Base-by-base conservation (phyloP, 2,113 vertebrate species). In the Platichthys flesus region DNA sequence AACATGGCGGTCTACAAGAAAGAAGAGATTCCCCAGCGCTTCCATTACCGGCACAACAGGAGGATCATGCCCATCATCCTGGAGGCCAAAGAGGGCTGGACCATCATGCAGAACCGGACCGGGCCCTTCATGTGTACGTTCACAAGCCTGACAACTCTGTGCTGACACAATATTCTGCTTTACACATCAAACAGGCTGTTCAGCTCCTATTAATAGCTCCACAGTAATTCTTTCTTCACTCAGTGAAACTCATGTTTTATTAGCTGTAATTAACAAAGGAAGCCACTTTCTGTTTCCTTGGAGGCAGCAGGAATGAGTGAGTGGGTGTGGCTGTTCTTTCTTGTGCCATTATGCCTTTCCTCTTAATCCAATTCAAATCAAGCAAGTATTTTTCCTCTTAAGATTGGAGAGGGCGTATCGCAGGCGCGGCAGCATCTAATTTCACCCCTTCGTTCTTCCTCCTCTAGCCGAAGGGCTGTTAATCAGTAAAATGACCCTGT, bases 41-140 rank as follows among this genome's bases (percentile, higher is more conserved):
- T 95, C 55, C 95, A 96, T 81, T 98, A 98, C 81, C 95, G 86
- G 71, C 90, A 96, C 88, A 97, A 95, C 76, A n/a, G 0, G 14
- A 93, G 92, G 88, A 96, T 98, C 83, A 97, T 97, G 91, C 97
- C 97, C 0, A 92, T 98, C 56, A 77, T 98, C 55, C 83, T 96
- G 0, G 93, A 97, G 79, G 96, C 96, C 66, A 95, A 95, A 16
- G 85, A 96, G 88, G 97, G 96, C 75, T 98, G 96, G 96, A 94
- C 96, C 64, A 91, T 98, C 67, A 79, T 96, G 47, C 94, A 85
- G 68, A 97, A 97, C 91, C 94, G 93, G 75, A 96, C 91, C 0
- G 93, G 90, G 6, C 35, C 57, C 51, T 94, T 96, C 82, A 90
- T 94, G 61, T 16, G 96, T 97, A 92, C 82, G 96, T 96, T 89